Base-by-base conservation (phyloP, 1,140 invertebrate genomes). In the Bicyclus anynana region DNA sequence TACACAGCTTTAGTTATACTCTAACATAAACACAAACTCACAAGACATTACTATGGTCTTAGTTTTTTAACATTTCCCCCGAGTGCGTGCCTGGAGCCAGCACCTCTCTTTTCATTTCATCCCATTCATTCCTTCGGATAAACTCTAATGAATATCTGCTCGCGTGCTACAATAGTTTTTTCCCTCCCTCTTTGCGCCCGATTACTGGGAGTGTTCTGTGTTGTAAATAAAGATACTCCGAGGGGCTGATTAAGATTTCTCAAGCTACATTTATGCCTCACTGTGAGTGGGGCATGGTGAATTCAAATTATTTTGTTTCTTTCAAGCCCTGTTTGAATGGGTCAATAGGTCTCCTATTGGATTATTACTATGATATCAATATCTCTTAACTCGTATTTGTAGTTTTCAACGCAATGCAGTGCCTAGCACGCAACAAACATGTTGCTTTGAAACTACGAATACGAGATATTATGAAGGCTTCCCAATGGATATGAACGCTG, bases 141-240 rank as follows among this genome's bases (percentile, higher is more conserved):
- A 78, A 69, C 62, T 64, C 59, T 73, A 80, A 78, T 72, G 75
- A 78, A 74, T 78, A 76, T 77, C 61, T 71, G 57, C 60, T 61
- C 57, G 54, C 50, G 53, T 53, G 50, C 59, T 68, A 62, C 58
- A 61, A 53, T 71, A 68, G 65, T 65, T 67, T 63, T 64, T 56
- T 60, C 49, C 37, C 37, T 40, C 48, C 42, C 52, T 55, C 56
- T 63, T 67, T 65, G 53, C 58, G 42, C 53, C 62, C 60, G 61
- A 67, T 70, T 72, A 66, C 69, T 60, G 50, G 49, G 59, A 61
- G 59, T 59, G 54, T 58, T 62, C 35, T 27, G 48, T 42, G 55
- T 50, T 65, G 62, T 65, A 69, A 69, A 69, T 69, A 68, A 67
- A 69, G 60, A 63, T 33, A 58, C 51, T 59, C n/a, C 50, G 61